These are phyloP conservation scores for Zoanthus sansibaricus DNA, from an alignment of 92 coral and sea anemone species.

Conservation along the genomic window DNA sequence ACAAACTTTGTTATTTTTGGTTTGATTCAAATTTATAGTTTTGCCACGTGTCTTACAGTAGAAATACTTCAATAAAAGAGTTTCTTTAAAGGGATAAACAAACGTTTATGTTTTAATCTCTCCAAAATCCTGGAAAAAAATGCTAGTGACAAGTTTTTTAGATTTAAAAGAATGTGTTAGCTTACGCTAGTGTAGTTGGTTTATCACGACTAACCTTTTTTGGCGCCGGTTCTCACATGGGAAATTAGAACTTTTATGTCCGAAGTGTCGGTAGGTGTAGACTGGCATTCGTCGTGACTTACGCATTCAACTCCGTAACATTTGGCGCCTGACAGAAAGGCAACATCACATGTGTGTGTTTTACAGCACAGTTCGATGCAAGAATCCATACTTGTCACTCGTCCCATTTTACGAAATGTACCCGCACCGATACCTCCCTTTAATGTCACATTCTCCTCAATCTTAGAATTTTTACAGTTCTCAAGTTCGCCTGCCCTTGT, in stretches of 20 bases:
- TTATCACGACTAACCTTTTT: slow-evolving; percentile 83
- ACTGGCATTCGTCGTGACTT: slow-evolving; percentile 97
- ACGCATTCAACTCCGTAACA: slow-evolving; percentile 99
- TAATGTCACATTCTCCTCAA: slow-evolving; percentile 96
- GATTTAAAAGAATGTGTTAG: neutral
- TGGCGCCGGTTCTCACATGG: slow-evolving; percentile 93
- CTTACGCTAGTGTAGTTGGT: neutral
- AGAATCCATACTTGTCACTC: slow-evolving; percentile 96
- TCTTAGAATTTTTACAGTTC: slow-evolving; percentile 90
- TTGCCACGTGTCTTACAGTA: slow-evolving; percentile 53
- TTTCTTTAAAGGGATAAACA: slow-evolving; percentile 5
- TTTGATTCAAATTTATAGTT: neutral
- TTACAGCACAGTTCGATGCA: slow-evolving; percentile 98
- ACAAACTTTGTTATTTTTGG: neutral
- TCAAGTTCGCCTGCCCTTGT: slow-evolving; percentile 69
- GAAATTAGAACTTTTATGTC: slow-evolving; percentile 97
- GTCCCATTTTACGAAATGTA: slow-evolving; percentile 93
- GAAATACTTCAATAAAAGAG: slow-evolving; percentile 5
- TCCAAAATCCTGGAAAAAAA: neutral
- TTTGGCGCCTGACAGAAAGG: slow-evolving; percentile 93
- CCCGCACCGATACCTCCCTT: slow-evolving; percentile 99
- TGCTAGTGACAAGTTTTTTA: slow-evolving; percentile 6
- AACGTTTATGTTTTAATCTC: neutral
- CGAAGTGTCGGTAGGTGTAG: slow-evolving; percentile 98
- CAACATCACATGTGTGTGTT: slow-evolving; percentile 94